A percentile compares a stretch with the other conserved stretches of the same genome.
phyloP scores from a whole-genome alignment of 2,113 vertebrate genomes.

The Antechinus flavipes region DNA sequence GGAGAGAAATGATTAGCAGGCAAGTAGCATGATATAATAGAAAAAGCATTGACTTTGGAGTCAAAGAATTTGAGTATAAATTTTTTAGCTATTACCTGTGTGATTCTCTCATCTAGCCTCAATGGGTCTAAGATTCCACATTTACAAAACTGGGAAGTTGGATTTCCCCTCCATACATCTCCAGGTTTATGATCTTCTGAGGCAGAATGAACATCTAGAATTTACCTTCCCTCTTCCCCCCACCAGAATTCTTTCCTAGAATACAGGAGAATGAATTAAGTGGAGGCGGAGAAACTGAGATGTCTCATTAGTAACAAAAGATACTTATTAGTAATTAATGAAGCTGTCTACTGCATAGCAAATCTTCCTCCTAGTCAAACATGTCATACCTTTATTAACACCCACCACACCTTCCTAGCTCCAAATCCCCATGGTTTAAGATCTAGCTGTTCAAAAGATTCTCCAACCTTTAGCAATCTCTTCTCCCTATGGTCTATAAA shows the following conservation, averaged over 20 bases:
- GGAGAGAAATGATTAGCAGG: background rate
- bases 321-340: slow-evolving; percentile 64
- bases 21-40: background rate
- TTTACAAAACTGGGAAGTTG: background rate
- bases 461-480: background rate
- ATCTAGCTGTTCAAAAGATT: background rate
- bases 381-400: background rate
- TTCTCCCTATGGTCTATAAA: background rate
- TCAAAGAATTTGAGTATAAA: background rate
- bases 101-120: background rate
- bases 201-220: background rate
- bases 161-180: background rate
- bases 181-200: background rate
- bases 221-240: background rate
- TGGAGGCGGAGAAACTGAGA: slow-evolving; percentile 42
- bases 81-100: too few species aligned
- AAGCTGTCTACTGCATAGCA: background rate
- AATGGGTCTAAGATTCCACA: background rate
- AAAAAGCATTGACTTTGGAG: background rate
- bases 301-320: slow-evolving; percentile 67
- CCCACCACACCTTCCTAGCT: background rate
- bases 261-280: slow-evolving; percentile 25
- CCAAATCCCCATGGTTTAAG: background rate
- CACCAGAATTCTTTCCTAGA: slow-evolving; percentile 40
- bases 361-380: background rate